Percentiles rank a stretch among this genome's conserved stretches.
phyloP scores from a whole-genome alignment of 2,113 vertebrate genomes.

The Trichechus manatus region DNA sequence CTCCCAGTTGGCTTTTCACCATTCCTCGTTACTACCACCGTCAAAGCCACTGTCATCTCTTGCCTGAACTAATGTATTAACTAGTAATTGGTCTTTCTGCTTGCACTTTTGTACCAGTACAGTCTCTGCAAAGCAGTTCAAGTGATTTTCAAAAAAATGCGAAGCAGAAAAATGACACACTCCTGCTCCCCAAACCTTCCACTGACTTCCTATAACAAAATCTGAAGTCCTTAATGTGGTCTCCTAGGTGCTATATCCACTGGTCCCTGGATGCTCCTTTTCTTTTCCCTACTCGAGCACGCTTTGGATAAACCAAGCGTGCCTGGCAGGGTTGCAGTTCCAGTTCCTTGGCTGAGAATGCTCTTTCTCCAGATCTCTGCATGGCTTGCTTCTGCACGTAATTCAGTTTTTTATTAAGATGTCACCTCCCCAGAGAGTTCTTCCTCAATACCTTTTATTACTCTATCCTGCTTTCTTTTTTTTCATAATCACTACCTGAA shows the following conservation, averaged over 20 bases:
- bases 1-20: not conserved
- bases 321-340: not conserved
- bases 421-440: not conserved
- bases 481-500: not conserved
- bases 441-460: not conserved
- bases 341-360: not conserved
- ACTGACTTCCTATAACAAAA: not conserved
- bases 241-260: not conserved
- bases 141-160: not conserved
- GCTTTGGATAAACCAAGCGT: not conserved
- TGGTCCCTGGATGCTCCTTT: not conserved
- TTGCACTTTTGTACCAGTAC: not conserved
- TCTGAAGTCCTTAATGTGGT: not conserved
- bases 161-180: not conserved
- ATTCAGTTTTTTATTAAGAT: not conserved
- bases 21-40: not conserved
- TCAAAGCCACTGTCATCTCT: not conserved
- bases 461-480: not conserved
- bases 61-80: not conserved
- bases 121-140: not conserved
- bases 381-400: not conserved
- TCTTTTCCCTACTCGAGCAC: not conserved
- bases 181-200: not conserved
- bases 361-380: not conserved
- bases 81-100: not conserved